Evolutionary conservation across 1,140 invertebrate genomes (phyloP).

Genomic region (Drosophila navojoa): DNA sequence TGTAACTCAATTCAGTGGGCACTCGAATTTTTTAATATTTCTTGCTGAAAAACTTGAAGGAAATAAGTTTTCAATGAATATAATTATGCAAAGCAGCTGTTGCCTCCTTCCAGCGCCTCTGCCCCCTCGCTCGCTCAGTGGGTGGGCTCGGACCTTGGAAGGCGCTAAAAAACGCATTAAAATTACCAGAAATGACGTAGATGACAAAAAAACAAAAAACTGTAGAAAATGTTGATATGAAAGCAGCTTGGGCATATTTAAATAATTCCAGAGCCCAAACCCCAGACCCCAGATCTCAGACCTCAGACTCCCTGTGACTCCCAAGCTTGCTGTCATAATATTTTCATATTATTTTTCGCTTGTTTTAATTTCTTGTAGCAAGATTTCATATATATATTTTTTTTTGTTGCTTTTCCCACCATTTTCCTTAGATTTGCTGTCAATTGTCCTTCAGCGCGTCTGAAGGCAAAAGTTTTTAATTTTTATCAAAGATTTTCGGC

Average conservation of each 20-base stretch:
- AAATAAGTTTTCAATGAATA: conserved; percentile 82
- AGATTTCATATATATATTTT: conserved; percentile 60
- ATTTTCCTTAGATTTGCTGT: conserved; percentile 47
- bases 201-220: conserved; percentile 30
- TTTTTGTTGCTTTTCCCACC: background rate
- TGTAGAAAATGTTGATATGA: conserved; percentile 64
- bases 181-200: conserved; percentile 41
- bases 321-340: conserved; percentile 66
- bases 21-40: conserved; percentile 66
- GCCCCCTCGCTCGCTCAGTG: conserved; percentile 19
- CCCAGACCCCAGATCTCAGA: background rate
- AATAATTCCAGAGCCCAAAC: conserved; percentile 58
- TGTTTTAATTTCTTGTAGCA: conserved; percentile 80
- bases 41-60: conserved; percentile 68
- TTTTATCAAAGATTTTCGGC: conserved; percentile 77
- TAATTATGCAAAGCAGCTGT: conserved; percentile 77
- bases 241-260: conserved; percentile 76
- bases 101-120: background rate
- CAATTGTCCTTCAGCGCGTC: conserved; percentile 67
- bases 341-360: conserved; percentile 74
- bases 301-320: background rate
- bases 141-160: conserved; percentile 55
- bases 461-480: conserved; percentile 70
- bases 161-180: conserved; percentile 54
- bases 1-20: conserved; percentile 70